A percentile compares a stretch with the other conserved stretches of the same genome.
phyloP scores from a whole-genome alignment of 30 jellyfish, hydroid and myxozoan species.

The Turritopsis dohrnii region DNA sequence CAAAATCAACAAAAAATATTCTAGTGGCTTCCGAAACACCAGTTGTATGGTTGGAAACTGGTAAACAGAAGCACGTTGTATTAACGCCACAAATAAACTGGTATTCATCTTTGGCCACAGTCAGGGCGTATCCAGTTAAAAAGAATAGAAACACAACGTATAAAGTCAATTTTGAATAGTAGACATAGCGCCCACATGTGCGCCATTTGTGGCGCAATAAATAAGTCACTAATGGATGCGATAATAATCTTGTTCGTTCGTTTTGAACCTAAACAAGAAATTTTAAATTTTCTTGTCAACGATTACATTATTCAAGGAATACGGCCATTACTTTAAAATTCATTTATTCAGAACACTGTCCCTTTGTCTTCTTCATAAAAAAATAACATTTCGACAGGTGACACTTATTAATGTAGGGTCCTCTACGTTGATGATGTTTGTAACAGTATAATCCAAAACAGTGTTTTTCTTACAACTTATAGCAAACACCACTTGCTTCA shows the following conservation, averaged over 20 bases:
- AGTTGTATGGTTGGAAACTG: neutral
- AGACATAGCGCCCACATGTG: slow-evolving; percentile 86
- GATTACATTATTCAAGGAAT: too few species aligned
- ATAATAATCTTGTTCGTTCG: slow-evolving; percentile 79
- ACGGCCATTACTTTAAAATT: too few species aligned
- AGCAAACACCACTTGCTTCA: too few species aligned
- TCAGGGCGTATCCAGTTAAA: slow-evolving; percentile 86
- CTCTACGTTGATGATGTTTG: too few species aligned
- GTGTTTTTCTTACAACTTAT: too few species aligned
- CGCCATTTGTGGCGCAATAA: slow-evolving; percentile 95
- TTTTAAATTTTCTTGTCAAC: neutral
- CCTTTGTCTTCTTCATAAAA: too few species aligned
- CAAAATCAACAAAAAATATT: slow-evolving; percentile 73
- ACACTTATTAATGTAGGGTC: too few species aligned
- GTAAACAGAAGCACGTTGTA: slow-evolving; percentile 45
- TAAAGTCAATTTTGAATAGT: slow-evolving; percentile 74
- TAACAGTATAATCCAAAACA: too few species aligned
- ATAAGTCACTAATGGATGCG: slow-evolving; percentile 96
- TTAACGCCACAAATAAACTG: slow-evolving; percentile 26
- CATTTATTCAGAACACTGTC: too few species aligned
- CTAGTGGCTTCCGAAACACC: slow-evolving; percentile 25
- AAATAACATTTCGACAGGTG: too few species aligned
- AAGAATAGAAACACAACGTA: slow-evolving; percentile 66
- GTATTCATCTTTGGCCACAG: slow-evolving; percentile 48
- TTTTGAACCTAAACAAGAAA: slow-evolving; percentile 62